Conservation (phyloP, 2,113 vertebrate genomes). For the Onychostruthus taczanowskii region DNA sequence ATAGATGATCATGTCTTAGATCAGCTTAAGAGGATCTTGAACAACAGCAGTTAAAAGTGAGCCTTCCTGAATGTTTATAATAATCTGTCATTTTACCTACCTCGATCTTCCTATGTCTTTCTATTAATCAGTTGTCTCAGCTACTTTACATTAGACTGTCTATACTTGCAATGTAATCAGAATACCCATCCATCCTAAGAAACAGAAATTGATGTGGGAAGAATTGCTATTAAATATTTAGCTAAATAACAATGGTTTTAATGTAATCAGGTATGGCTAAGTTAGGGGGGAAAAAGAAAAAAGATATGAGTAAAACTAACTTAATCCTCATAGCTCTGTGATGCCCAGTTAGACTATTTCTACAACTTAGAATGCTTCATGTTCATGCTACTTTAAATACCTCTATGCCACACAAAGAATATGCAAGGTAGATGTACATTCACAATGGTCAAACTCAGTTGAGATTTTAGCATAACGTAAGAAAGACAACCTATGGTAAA, state of each 20-base stretch:
- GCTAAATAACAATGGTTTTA: not conserved
- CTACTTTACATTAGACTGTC: not conserved
- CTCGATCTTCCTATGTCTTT: not conserved
- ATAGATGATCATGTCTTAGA: not conserved
- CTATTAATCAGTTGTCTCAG: not conserved
- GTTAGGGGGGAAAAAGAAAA: accelerated
- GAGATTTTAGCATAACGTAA: not conserved
- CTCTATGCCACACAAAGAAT: not conserved
- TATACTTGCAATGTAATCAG: not conserved
- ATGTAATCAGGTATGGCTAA: not conserved
- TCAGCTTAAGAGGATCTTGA: not conserved
- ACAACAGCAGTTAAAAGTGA: not conserved
- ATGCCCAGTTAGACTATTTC: not conserved
- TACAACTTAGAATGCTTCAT: not conserved
- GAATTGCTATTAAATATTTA: not conserved
- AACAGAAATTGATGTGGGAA: not conserved
- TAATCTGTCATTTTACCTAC: not conserved
- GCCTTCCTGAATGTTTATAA: not conserved
- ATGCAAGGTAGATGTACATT: not conserved
- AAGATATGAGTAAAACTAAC: not conserved
- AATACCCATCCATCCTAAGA: not conserved
- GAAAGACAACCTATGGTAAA: not conserved
- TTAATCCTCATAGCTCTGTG: not conserved
- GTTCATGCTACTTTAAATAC: not conserved
- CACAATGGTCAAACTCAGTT: not conserved